These are phyloP conservation scores for Myathropa florea DNA, from an alignment of 2,888 invertebrate genomes.

Conservation along the genomic window DNA sequence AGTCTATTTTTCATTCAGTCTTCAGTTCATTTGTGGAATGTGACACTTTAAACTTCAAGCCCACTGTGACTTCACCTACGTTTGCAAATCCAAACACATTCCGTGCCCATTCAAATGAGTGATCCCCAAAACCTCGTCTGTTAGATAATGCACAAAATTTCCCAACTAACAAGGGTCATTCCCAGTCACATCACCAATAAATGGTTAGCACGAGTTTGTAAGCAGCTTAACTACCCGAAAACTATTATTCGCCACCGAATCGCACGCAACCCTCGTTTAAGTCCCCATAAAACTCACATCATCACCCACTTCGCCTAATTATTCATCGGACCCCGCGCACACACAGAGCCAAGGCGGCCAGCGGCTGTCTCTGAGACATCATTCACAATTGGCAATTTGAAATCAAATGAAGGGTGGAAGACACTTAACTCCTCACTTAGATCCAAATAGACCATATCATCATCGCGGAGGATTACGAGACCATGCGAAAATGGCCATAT, in stretches of 20 bases:
- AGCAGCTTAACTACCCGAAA: neutral
- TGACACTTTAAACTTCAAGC: too few relatives aligned
- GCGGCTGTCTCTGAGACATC: neutral
- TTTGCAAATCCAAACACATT: too few relatives aligned
- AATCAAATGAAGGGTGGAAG: constrained; percentile 31
- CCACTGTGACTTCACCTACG: too few relatives aligned
- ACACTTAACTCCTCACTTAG: constrained; percentile 40
- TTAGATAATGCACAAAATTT: neutral
- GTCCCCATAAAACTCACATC: neutral
- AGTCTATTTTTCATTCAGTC: too few relatives aligned
- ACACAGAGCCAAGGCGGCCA: neutral
- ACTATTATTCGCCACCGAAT: neutral
- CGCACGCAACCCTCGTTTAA: neutral
- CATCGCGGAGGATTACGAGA: neutral
- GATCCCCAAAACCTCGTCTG: neutral
- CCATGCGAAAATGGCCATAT: neutral
- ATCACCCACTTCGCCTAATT: neutral
- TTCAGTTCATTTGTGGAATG: too few relatives aligned
- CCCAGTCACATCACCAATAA: neutral
- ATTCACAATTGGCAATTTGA: constrained; percentile 22
- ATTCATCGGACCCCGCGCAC: neutral
- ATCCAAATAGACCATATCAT: constrained; percentile 39
- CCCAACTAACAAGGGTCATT: neutral
- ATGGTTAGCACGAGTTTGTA: neutral
- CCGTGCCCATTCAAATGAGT: neutral